Evolutionary conservation across 2,888 invertebrate genomes (phyloP), one percentile per base, ranked within the genome.

Genomic region (Rugalucina vietnamica): DNA sequence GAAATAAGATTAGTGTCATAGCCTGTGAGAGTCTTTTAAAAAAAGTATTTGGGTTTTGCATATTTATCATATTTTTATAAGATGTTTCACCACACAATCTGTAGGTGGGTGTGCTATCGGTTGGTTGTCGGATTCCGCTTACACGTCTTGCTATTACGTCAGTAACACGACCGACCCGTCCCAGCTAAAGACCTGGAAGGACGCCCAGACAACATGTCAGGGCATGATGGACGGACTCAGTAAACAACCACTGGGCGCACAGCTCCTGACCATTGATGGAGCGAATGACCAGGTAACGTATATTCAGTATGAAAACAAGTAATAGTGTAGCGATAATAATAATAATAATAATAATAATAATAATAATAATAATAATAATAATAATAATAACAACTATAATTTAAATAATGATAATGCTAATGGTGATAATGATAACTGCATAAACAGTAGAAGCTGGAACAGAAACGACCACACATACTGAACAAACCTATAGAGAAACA

Each of bases 181-280:
- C 4, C 88, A 90, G 77, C 65, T 89, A 14, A n/a, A 87, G 39
- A 86, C 90, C 1, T 91, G 90, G 90, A 54, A 54, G 12, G 75
- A 88, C 18, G 90, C 90, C 12, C 84, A 80, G 34, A 65, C 70
- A 5, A 74, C 65, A 32, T 90, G 90, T 39, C 43, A 57, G 0
- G n/a, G 43, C 2, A 76, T 79, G 50, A 43, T 43, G 18, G 43
- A 43, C 18, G 8, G 18, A 12, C 18, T 43, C 43, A 29, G 49
- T 0, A 65, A 80, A 24, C 73, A 69, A 0, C 57, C 54, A 10
- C 70, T 77, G 10, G 81, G 76, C 29, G 82, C 70, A 36, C 82
- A 88, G 37, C 82, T 90, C 0, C 43, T 90, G n/a, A 88, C 90
- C 0, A 69, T 90, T 12, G 84, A 90, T 57, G 82, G 79, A 32